Evolutionary conservation across 37 sponge, comb jelly and placozoan genomes (phyloP).

Genomic region (Tethya wilhelma): DNA sequence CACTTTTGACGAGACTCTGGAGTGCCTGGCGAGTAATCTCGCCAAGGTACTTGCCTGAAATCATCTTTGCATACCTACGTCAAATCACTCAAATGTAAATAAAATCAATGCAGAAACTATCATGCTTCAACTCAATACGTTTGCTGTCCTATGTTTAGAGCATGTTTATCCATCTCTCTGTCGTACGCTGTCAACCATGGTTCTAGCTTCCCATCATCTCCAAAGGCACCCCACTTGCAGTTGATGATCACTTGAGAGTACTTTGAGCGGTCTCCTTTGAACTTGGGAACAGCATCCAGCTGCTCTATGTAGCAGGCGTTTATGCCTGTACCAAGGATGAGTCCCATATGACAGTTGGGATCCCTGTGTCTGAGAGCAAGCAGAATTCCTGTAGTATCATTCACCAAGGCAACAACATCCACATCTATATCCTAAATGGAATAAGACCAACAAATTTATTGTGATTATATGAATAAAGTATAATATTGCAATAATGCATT

Average conservation of each 20-base stretch:
- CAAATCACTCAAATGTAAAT: not conserved
- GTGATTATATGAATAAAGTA: not conserved
- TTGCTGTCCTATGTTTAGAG: constrained; percentile 63
- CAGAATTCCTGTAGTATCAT: constrained; percentile 96
- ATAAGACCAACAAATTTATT: not conserved
- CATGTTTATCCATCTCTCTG: constrained; percentile 64
- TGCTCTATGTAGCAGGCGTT: constrained; percentile 96
- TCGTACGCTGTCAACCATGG: constrained; percentile 78
- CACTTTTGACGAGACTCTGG: constrained; percentile 38
- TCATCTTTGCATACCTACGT: constrained; percentile 73
- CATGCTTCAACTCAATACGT: constrained; percentile 11
- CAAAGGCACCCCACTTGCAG: constrained; percentile 98
- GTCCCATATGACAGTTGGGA: constrained; percentile 82
- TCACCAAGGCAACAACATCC: constrained; percentile 89
- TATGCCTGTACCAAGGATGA: constrained; percentile 97
- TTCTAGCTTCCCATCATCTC: constrained; percentile 82
- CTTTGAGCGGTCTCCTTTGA: constrained; percentile 39
- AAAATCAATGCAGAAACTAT: not conserved
- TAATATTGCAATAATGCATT: too few species aligned
- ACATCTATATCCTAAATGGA: constrained; percentile 57
- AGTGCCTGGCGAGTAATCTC: constrained; percentile 77
- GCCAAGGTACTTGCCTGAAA: constrained; percentile 95
- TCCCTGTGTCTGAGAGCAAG: constrained; percentile 79
- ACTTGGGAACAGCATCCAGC: constrained; percentile 69
- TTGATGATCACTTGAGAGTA: constrained; percentile 87